Evolutionary conservation across 2,888 invertebrate genomes (phyloP), one percentile per base, ranked within the genome.

Genomic region (Hecatera dysodea): DNA sequence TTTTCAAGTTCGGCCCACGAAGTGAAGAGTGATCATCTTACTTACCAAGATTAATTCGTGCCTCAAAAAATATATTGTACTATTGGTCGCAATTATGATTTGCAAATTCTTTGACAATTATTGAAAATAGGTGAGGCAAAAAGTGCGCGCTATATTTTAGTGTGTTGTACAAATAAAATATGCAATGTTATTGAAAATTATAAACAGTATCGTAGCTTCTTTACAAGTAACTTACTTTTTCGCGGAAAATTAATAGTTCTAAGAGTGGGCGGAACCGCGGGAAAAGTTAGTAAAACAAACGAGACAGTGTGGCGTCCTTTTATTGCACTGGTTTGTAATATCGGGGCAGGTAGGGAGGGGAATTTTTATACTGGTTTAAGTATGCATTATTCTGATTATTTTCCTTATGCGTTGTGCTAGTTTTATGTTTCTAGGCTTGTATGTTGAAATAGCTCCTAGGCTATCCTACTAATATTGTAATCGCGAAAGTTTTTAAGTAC

Each of bases 341-440:
- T 12, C 15, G 22, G 22, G 17, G 33, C n/a, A n/a, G n/a, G n/a
- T n/a, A n/a, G n/a, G n/a, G n/a, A n/a, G 27, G 11, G 27, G 9
- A 57, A 63, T 57, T 29, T 62, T 24, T 78, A 39, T 15, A 15
- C 33, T 59, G 12, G 36, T 27, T 50, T n/a, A 7, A 52, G 56
- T 64, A 27, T 68, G 44, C 39, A 80, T 57, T 78, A 75, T 65
- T 46, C 19, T 68, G 80, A 80, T 75, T 80, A 75, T 53, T 69
- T 78, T 78, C 69, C 76, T 75, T 55, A 56, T 64, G 52, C 17
- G n/a, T n/a, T 48, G 22, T 24, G 39, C 8, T 48, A 24, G 22
- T 29, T 44, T 50, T 33, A 48, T 50, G 2, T 19, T 48, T 19
- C 6, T 50, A 29, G 9, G 29, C 2, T 29, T 29, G 6, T 29